These are phyloP conservation scores for Neopelma chrysocephalum DNA, from an alignment of 2,797 vertebrate species.

Conservation along the genomic window DNA sequence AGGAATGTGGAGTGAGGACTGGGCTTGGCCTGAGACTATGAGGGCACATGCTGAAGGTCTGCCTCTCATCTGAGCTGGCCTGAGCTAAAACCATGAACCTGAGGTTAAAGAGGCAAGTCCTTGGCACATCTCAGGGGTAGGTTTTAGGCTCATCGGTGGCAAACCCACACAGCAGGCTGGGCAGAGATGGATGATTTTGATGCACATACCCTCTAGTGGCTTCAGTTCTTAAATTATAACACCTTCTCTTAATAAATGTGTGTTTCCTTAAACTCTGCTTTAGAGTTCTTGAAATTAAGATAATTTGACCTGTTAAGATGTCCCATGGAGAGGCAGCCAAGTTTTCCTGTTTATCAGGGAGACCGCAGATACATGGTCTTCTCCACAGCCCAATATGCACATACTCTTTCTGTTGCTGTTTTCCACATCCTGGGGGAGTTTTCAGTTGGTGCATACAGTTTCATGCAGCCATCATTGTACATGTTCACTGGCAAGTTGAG, in stretches of 20 bases:
- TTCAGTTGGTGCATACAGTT: neutral
- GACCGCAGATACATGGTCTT: rapidly evolving
- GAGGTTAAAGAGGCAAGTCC: neutral
- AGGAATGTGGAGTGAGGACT: rapidly evolving
- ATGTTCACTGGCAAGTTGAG: neutral
- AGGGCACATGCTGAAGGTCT: neutral
- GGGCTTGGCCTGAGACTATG: neutral
- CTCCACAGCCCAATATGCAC: rapidly evolving
- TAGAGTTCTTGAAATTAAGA: neutral
- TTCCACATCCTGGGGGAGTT: neutral
- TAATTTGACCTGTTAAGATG: neutral
- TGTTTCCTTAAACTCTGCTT: neutral
- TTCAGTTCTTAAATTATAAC: neutral
- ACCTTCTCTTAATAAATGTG: neutral
- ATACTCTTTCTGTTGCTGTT: neutral
- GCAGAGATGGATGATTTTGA: neutral
- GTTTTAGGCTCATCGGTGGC: neutral
- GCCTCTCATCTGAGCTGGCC: neutral
- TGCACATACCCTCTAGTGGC: neutral
- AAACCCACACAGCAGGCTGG: neutral
- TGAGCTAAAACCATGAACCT: neutral
- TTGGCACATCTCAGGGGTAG: rapidly evolving
- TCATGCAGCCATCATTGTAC: neutral
- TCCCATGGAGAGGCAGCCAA: neutral
- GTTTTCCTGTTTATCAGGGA: neutral